Evolutionary conservation across 2,797 vertebrate genomes (phyloP).

Genomic region (Mastacembelus armatus): DNA sequence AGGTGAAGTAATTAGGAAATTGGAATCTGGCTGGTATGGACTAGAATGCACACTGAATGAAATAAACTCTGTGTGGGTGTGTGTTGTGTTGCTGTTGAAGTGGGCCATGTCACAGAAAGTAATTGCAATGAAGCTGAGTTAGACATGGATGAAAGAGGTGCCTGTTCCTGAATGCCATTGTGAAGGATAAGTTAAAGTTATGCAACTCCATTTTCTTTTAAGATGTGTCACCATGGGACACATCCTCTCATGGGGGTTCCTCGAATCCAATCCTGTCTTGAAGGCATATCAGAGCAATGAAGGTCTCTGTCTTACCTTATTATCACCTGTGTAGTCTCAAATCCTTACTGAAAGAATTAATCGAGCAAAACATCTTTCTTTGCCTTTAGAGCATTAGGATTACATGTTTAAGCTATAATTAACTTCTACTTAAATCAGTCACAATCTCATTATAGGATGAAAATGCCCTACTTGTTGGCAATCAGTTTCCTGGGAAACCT

Average conservation of each 20-base stretch:
- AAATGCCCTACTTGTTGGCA: slow-evolving; percentile 41
- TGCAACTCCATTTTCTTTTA: slow-evolving; percentile 24
- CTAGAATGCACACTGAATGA: slow-evolving; percentile 30
- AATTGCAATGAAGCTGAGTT: slow-evolving; percentile 31
- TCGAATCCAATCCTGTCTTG: slow-evolving; percentile 40
- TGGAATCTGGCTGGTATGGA: slow-evolving; percentile 41
- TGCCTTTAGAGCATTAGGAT: slow-evolving; percentile 67
- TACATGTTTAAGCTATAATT: slow-evolving; percentile 75
- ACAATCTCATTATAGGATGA: slow-evolving; percentile 65
- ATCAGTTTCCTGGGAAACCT: slow-evolving; percentile 39
- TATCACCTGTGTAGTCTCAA: slow-evolving; percentile 51
- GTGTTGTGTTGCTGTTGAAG: slow-evolving; percentile 32
- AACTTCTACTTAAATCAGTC: slow-evolving; percentile 73
- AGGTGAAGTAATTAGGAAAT: slow-evolving; percentile 60
- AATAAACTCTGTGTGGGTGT: slow-evolving; percentile 21
- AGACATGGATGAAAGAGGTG: slow-evolving; percentile 33
- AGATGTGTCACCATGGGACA: slow-evolving; percentile 24
- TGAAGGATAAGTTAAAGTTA: slow-evolving; percentile 39
- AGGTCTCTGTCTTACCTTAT: slow-evolving; percentile 43
- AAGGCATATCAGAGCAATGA: slow-evolving; percentile 28
- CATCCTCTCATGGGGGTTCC: slow-evolving; percentile 21
- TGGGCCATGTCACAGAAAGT: slow-evolving; percentile 23
- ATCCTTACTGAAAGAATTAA: slow-evolving; percentile 57
- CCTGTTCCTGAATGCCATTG: slow-evolving; percentile 26
- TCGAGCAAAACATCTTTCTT: slow-evolving; percentile 56